These are phyloP conservation scores for Campoletis raptor DNA, from an alignment of 2,888 invertebrate genomes.

Conservation along the genomic window DNA sequence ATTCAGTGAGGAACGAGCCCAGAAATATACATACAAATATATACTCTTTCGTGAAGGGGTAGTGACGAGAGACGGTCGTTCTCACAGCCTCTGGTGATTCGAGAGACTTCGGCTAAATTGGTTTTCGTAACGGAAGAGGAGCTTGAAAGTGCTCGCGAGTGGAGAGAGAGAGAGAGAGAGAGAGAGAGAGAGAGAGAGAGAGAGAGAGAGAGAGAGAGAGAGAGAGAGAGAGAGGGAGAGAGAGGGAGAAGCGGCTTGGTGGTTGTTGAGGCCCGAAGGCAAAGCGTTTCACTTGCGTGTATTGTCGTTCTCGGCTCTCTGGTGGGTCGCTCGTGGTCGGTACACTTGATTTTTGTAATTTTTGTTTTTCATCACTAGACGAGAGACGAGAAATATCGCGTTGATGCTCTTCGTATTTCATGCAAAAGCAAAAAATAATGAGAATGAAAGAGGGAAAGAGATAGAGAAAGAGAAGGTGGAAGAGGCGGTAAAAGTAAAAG, in stretches of 20 bases:
- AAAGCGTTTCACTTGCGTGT: slow-evolving; percentile 51
- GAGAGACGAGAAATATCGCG: slow-evolving; percentile 16
- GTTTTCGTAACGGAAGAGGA: slow-evolving; percentile 75
- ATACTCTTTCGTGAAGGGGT: slow-evolving; percentile 1
- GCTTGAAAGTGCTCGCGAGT: slow-evolving; percentile 51
- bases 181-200: too few relatives aligned
- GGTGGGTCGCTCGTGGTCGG: slow-evolving; percentile 13
- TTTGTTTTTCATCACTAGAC: slow-evolving; percentile 16
- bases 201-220: too few relatives aligned
- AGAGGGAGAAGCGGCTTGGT: slow-evolving; percentile 26
- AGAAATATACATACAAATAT: slow-evolving; percentile 23
- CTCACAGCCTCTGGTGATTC: slow-evolving; percentile 54
- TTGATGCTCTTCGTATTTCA: slow-evolving; percentile 22
- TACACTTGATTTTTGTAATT: slow-evolving; percentile 16
- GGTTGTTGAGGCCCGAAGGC: slow-evolving; percentile 38
- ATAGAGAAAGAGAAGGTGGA: neutral
- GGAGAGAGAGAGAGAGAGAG: too few relatives aligned
- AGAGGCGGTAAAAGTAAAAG: neutral
- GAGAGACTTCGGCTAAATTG: slow-evolving; percentile 72
- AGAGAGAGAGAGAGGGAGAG: too few relatives aligned
- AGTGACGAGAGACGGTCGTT: slow-evolving; percentile 28
- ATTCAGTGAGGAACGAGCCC: slow-evolving; percentile 12
- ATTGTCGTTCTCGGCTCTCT: slow-evolving; percentile 37
- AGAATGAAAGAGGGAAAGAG: neutral
- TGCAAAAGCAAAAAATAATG: slow-evolving; percentile 51